phyloP scores from a whole-genome alignment of 92 coral and sea anemone species.

The Phenganax marumi region DNA sequence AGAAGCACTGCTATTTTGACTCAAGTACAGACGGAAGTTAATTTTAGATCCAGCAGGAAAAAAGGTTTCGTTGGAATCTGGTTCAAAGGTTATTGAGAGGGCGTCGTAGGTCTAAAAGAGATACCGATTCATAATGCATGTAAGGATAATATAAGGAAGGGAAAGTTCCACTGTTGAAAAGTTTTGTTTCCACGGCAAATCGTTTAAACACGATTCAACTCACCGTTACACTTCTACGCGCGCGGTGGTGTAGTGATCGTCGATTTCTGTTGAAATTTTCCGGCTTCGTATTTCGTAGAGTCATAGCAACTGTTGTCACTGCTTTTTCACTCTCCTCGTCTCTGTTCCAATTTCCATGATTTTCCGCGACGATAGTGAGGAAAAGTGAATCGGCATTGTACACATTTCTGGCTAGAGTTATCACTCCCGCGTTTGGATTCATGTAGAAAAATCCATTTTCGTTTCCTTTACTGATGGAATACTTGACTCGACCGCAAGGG shows the following conservation, averaged over 20 bases:
- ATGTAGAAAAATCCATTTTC: slow-evolving; percentile 50
- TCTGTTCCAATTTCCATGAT: slow-evolving; percentile 1
- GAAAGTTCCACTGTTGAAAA: not conserved
- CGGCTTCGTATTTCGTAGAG: not conserved
- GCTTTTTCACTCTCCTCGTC: not conserved
- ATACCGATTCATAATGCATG: not conserved
- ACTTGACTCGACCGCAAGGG: slow-evolving; percentile 52
- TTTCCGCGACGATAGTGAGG: slow-evolving; percentile 12
- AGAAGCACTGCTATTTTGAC: slow-evolving; percentile 2
- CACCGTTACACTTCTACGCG: slow-evolving; percentile 32
- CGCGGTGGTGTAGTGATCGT: slow-evolving; percentile 40
- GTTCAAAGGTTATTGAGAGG: not conserved
- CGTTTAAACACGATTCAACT: not conserved
- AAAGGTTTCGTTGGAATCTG: slow-evolving; percentile 3
- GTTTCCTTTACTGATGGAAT: slow-evolving; percentile 63
- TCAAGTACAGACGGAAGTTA: slow-evolving; percentile 18
- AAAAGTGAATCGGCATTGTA: not conserved
- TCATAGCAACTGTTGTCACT: not conserved
- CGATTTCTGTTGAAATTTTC: slow-evolving; percentile 12
- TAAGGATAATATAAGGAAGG: not conserved
- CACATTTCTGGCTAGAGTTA: not conserved
- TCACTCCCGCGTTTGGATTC: slow-evolving; percentile 2
- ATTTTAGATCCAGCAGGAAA: slow-evolving; percentile 26
- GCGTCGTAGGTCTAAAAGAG: slow-evolving; percentile 25
- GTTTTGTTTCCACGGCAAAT: not conserved